phyloP scores from a whole-genome alignment of 2,888 invertebrate species.

The Ophion obscuratus region DNA sequence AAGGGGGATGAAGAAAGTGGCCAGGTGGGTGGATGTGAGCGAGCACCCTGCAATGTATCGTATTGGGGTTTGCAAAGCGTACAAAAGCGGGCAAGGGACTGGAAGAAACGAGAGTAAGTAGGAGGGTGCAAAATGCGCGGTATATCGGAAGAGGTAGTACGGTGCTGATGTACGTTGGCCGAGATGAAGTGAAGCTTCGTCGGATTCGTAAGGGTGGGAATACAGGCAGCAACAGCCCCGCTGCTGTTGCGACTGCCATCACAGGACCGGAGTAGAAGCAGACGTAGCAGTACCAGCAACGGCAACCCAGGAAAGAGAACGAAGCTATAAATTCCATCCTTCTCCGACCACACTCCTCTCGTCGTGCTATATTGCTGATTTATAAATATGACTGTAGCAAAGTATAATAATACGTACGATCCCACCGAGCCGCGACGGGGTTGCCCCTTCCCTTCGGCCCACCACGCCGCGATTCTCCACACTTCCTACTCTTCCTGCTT shows the following conservation, averaged over 20 bases:
- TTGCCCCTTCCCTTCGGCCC: conserved; percentile 38
- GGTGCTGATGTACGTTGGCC: conserved; percentile 55
- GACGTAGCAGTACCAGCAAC: conserved; percentile 75
- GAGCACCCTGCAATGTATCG: background rate
- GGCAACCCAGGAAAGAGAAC: conserved; percentile 84
- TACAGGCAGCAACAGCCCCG: conserved; percentile 48
- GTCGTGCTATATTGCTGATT: conserved; percentile 84
- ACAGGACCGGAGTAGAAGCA: conserved; percentile 69
- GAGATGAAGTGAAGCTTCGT: conserved; percentile 60
- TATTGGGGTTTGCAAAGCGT: conserved; percentile 6
- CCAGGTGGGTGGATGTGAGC: conserved; percentile 69
- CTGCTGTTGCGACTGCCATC: conserved; percentile 58
- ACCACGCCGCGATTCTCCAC: conserved; percentile 30
- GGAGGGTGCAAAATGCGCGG: conserved; percentile 58
- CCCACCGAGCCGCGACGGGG: conserved; percentile 77
- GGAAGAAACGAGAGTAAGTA: conserved; percentile 53
- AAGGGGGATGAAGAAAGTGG: conserved; percentile 70
- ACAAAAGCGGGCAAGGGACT: conserved; percentile 35
- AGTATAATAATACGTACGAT: conserved; percentile 84
- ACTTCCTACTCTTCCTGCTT: conserved; percentile 56
- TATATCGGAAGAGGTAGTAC: conserved; percentile 57
- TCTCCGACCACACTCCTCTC: conserved; percentile 80
- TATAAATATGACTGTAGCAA: conserved; percentile 85
- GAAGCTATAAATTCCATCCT: conserved; percentile 83
- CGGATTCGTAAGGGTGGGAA: conserved; percentile 52